Evolutionary conservation across 2,888 invertebrate genomes (phyloP), one percentile per base, ranked within the genome.

Genomic region (Syritta pipiens): DNA sequence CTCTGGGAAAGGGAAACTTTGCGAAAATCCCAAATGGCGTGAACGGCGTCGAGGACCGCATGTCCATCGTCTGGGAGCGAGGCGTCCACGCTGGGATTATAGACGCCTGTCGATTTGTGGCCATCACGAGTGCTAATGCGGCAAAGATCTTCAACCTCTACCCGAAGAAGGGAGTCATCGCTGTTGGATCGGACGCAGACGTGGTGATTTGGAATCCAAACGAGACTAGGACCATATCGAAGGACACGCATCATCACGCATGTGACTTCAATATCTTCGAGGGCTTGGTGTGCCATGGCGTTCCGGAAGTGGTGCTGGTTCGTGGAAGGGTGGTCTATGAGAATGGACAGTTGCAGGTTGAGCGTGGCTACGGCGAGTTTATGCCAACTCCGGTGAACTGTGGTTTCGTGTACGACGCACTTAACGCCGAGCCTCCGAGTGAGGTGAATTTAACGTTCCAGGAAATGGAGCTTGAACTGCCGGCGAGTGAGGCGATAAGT

Each of bases 211-310:
- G 99, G 99, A 95, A 99, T 90, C 95, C 97, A 1, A 90, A 93
- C 57, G 93, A 92, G 48, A 94, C 94, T 62, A 91, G 96, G 69
- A 94, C 93, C 82, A 98, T 99, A 86, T 96, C 97, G 5, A 97
- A 97, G 0, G 92, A 94, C 83, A 95, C 94, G 0, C 99, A 99
- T 89, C 94, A 96, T 83, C 97, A 97, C 82, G 96, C 96, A 1
- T 94, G 95, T 71, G 97, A 99, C 90, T 98, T 97, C 86, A 99
- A 99, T 89, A 97, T 99, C 82, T 99, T 99, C 89, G 99, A 99
- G 94, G 98, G 98, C 17, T 94, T 96, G 92, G 92, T 92, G 81
- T 95, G 96, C 67, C 95, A 97, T 84, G 99, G 99, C 19, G 94
- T 97, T 32, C 95, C 99, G 0, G 95, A 97, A 86, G 95, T 93